phyloP scores from a whole-genome alignment of 53 echinoderm and acorn worm genomes.

The Pentamera pediparva region DNA sequence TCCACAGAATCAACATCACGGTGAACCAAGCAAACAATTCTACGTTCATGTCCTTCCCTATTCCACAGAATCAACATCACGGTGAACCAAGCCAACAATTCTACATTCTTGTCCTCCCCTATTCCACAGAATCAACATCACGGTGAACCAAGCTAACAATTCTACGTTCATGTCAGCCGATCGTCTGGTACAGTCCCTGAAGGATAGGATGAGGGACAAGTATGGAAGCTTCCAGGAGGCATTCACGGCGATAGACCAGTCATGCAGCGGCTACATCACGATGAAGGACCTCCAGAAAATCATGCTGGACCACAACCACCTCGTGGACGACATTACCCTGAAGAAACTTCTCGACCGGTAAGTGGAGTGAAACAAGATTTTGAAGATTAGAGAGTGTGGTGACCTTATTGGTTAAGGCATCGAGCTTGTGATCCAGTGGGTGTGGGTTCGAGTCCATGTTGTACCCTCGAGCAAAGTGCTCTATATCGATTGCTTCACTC shows the following conservation, averaged over 20 bases:
- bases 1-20: too few relatives aligned
- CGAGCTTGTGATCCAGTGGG: neutral
- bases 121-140: conserved; percentile 68
- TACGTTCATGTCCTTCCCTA: neutral
- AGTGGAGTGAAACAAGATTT: conserved; percentile 9
- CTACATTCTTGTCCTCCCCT: neutral
- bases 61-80: neutral
- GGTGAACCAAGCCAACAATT: neutral
- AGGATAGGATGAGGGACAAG: conserved; percentile 82
- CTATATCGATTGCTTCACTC: neutral
- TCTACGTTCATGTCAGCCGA: conserved; percentile 69
- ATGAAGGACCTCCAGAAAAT: conserved; percentile 72
- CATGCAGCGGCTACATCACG: conserved; percentile 66
- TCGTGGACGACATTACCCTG: conserved; percentile 84
- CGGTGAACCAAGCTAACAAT: conserved; percentile 76
- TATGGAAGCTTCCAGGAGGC: conserved; percentile 89
- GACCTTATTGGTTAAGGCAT: too few relatives aligned
- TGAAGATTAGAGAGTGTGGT: too few relatives aligned
- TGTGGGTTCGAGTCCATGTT: neutral
- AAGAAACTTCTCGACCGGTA: conserved; percentile 63
- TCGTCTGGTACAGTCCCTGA: conserved; percentile 71
- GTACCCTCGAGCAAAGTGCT: neutral
- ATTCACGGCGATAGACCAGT: conserved; percentile 67
- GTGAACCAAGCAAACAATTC: too few relatives aligned
- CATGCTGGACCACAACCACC: conserved; percentile 77